Percentiles rank a stretch among this genome's conserved stretches.
These are phyloP conservation scores for Eleginops maclovinus DNA, from an alignment of 2,113 vertebrate genomes.

Conservation along the genomic window DNA sequence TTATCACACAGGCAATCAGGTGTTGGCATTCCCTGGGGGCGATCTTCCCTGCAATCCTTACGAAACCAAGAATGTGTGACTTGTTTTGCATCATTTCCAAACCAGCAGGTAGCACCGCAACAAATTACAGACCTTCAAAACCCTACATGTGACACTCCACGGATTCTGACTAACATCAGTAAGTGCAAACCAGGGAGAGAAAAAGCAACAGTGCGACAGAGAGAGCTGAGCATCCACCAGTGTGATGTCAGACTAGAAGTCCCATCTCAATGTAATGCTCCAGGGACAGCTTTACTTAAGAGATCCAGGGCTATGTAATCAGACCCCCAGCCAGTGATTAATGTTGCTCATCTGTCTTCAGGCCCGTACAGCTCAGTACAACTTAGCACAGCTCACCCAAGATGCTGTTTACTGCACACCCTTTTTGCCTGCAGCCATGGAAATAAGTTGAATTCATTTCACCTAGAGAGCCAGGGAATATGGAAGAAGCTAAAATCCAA, in stretches of 20 bases:
- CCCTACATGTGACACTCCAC: slow-evolving; percentile 20
- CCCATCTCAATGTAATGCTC: slow-evolving; percentile 63
- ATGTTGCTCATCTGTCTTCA: slow-evolving; percentile 79
- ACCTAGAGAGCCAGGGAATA: slow-evolving; percentile 68
- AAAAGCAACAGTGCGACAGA: slow-evolving; percentile 38
- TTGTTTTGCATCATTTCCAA: not conserved
- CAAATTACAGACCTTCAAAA: not conserved
- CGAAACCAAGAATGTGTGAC: not conserved
- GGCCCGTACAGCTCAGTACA: slow-evolving; percentile 62
- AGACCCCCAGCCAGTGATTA: slow-evolving; percentile 82
- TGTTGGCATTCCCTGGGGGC: not conserved
- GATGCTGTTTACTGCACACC: slow-evolving; percentile 74
- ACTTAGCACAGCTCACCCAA: slow-evolving; percentile 72
- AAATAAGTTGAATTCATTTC: slow-evolving; percentile 74
- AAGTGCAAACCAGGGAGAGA: slow-evolving; percentile 20
- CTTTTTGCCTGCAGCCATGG: slow-evolving; percentile 66
- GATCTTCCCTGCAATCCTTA: not conserved
- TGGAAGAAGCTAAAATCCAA: slow-evolving; percentile 54
- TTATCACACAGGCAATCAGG: not conserved
- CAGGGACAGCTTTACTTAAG: slow-evolving; percentile 81
- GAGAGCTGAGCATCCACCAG: slow-evolving; percentile 59
- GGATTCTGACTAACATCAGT: slow-evolving; percentile 29
- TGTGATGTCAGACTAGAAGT: slow-evolving; percentile 55
- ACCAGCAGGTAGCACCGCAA: not conserved
- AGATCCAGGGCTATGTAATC: slow-evolving; percentile 78